Evolutionary conservation across 2,113 vertebrate species (phyloP), one percentile per base, ranked within the genome.

Genomic region (Coreoperca whiteheadi): DNA sequence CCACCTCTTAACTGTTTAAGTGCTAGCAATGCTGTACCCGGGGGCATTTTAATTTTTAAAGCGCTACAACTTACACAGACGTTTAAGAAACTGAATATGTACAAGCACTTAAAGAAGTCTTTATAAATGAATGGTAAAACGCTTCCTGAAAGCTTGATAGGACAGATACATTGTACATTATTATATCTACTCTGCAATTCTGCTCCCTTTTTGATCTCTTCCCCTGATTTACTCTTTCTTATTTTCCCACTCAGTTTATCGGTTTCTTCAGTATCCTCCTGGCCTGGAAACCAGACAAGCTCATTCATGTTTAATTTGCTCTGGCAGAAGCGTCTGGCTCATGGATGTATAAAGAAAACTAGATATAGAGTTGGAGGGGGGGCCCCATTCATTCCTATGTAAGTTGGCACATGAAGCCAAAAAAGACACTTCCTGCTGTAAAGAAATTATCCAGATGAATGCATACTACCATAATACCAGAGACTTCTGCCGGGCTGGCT

Each of bases 1-100:
- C 51, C 50, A 77, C 25, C 34, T 77, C 77, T 82, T 75, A 80
- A 83, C 77, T 81, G 43, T 71, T 88, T 73, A 81, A 78, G 54
- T 75, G 53, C 51, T 53, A 39, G 60, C 3, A 5, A 74, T 73
- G 65, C 79, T 74, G 46, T 28, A 64, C 74, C 63, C 32, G 4
- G 34, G 41, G 83, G 67, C 57, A 64, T 77, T 74, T 37, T 14
- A 12, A 79, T 86, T 32, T 88, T 86, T 81, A 83, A 85, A 71
- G 59, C 0, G 16, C 46, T 70, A 28, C 2, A 6, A 51, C 79
- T 76, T 87, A 79, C 82, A 82, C n/a, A 9, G 69, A 71, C 18
- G 0, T 86, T 84, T 77, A 59, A 37, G 43, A 79, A 72, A 57
- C n/a, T 12, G 23, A 76, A 79, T 79, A 53, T 70, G 48, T 61